Percentiles rank a stretch among this genome's conserved stretches.
phyloP scores from a whole-genome alignment of 1,140 invertebrate genomes.

The Eriosoma lanigerum region DNA sequence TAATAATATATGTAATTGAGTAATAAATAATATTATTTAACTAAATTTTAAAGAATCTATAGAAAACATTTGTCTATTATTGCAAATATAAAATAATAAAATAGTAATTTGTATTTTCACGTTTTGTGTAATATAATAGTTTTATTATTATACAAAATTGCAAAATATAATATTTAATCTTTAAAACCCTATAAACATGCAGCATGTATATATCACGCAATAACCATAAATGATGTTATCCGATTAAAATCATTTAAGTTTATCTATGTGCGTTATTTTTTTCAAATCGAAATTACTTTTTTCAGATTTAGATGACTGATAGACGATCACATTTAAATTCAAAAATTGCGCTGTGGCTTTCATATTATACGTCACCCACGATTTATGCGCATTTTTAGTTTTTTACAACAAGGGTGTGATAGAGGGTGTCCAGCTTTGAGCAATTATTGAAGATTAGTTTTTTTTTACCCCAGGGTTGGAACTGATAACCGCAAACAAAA shows the following conservation, averaged over 20 bases:
- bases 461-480: slow-evolving; percentile 34
- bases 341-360: slow-evolving; percentile 42
- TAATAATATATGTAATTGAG: too few species aligned
- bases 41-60: too few species aligned
- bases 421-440: slow-evolving; percentile 51
- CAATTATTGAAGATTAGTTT: slow-evolving; percentile 52
- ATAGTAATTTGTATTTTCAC: neutral
- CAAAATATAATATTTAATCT: slow-evolving; percentile 6
- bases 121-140: neutral
- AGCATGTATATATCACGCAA: neutral
- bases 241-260: slow-evolving; percentile 36
- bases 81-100: neutral
- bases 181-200: neutral
- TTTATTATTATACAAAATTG: neutral
- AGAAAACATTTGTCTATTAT: too few species aligned
- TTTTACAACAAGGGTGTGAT: slow-evolving; percentile 51
- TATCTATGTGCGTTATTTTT: slow-evolving; percentile 40
- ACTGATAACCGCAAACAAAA: slow-evolving; percentile 51
- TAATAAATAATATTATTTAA: too few species aligned
- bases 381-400: slow-evolving; percentile 51
- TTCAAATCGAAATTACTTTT: slow-evolving; percentile 50
- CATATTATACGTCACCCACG: slow-evolving; percentile 38
- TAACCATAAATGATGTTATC: slow-evolving; percentile 38
- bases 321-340: slow-evolving; percentile 49
- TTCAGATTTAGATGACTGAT: slow-evolving; percentile 45